Percentiles rank a stretch among this genome's conserved stretches.
Evolutionary conservation across 2,113 vertebrate genomes (phyloP).

Genomic region (Pangasianodon hypophthalmus): DNA sequence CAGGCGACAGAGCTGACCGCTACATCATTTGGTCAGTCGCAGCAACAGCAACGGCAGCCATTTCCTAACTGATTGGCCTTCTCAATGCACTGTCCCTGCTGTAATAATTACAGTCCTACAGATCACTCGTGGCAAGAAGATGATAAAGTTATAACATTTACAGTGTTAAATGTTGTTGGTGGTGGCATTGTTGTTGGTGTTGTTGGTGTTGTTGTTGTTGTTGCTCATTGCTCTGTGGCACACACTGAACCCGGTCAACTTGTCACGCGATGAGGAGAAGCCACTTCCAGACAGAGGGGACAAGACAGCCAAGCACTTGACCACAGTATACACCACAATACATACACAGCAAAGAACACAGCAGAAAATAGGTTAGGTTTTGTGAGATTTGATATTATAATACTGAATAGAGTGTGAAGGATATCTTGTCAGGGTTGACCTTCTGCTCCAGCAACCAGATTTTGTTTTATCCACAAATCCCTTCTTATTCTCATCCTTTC

Average conservation of each 20-base stretch:
- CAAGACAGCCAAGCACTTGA: conserved; percentile 28
- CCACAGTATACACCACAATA: conserved; percentile 36
- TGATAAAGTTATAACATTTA: conserved; percentile 53
- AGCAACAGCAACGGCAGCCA: conserved; percentile 48
- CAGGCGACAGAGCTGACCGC: conserved; percentile 63
- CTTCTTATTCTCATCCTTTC: conserved; percentile 16
- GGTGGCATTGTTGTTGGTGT: conserved; percentile 32
- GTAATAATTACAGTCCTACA: conserved; percentile 55
- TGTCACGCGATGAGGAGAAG: conserved; percentile 29
- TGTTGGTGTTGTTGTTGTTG: conserved; percentile 31
- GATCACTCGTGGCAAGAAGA: conserved; percentile 37
- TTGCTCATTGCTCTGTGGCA: conserved; percentile 12
- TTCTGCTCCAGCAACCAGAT: conserved; percentile 20
- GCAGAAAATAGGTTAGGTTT: conserved; percentile 33
- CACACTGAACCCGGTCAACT: conserved; percentile 23
- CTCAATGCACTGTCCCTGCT: conserved; percentile 52
- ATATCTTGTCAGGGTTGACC: conserved; percentile 39
- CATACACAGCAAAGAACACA: conserved; percentile 21
- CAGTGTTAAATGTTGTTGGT: conserved; percentile 25
- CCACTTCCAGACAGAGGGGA: conserved; percentile 30
- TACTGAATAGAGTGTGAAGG: conserved; percentile 25
- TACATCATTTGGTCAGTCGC: conserved; percentile 60
- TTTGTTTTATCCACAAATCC: conserved; percentile 19
- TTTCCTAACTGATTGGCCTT: conserved; percentile 54
- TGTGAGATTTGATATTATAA: conserved; percentile 24